A percentile compares a stretch with the other conserved stretches of the same genome.
Evolutionary conservation across 2,797 vertebrate genomes (phyloP).

Genomic region (Gorsachius magnificus): DNA sequence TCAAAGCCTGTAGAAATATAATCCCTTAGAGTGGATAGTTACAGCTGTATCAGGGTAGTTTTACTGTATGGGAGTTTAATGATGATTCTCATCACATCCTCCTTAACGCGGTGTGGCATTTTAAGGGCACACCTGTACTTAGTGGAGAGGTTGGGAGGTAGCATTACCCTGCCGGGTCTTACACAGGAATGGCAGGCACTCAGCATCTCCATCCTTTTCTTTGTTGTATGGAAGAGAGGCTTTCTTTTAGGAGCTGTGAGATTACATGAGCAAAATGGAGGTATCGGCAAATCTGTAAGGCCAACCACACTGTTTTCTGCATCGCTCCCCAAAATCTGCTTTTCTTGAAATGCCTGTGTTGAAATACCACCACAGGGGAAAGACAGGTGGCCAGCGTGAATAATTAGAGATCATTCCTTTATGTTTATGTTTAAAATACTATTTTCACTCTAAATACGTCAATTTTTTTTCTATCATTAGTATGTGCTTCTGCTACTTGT

Average conservation of each 20-base stretch:
- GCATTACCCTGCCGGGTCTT: not conserved
- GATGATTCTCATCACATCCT: not conserved
- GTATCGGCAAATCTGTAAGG: not conserved
- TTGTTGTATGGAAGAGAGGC: not conserved
- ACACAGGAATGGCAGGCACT: not conserved
- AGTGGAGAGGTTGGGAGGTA: not conserved
- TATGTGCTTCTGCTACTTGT: not conserved
- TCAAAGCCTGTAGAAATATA: not conserved
- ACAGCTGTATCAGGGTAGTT: not conserved
- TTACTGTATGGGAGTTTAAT: not conserved
- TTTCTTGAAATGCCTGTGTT: not conserved
- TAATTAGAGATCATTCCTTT: not conserved
- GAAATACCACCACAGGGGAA: not conserved
- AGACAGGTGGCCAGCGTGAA: accelerated
- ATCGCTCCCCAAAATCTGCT: not conserved
- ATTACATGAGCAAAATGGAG: not conserved
- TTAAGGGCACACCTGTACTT: not conserved
- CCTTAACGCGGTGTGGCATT: not conserved
- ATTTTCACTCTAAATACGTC: not conserved
- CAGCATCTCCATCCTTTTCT: not conserved
- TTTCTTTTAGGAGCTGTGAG: not conserved
- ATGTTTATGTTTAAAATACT: not conserved
- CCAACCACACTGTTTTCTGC: not conserved
- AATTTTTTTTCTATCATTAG: not conserved
- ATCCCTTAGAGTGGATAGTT: not conserved